Percentiles rank a stretch among this genome's conserved stretches.
Conservation (phyloP, 1,140 invertebrate genomes). For the Aphelenchoides fujianensis region DNA sequence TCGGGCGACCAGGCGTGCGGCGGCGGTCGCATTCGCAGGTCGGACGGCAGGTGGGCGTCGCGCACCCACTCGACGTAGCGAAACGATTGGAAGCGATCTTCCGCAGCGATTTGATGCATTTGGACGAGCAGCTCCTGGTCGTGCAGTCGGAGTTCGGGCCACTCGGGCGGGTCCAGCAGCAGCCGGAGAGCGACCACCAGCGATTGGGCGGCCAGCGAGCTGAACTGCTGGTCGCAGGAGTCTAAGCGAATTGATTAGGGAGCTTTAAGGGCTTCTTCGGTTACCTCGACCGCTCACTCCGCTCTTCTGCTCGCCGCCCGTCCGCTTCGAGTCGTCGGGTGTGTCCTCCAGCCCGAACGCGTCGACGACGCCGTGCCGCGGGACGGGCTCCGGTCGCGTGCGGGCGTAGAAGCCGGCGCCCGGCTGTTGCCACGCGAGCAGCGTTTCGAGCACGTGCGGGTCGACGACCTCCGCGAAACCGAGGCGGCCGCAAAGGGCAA, state of each 20-base stretch:
- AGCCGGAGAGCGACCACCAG: constrained; percentile 20
- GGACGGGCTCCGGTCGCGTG: constrained; percentile 33
- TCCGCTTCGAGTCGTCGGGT: not conserved
- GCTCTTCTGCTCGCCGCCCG: not conserved
- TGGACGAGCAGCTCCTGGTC: constrained; percentile 41
- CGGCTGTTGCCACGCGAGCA: constrained; percentile 40
- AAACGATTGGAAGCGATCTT: constrained; percentile 32
- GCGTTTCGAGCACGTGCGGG: constrained; percentile 37
- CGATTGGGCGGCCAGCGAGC: constrained; percentile 15
- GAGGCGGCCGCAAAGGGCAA: constrained; percentile 36
- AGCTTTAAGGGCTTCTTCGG: not conserved
- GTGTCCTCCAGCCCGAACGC: not conserved
- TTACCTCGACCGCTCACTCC: not conserved
- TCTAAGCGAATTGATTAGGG: too few species aligned
- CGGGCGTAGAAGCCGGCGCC: constrained; percentile 37
- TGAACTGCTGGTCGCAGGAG: constrained; percentile 17
- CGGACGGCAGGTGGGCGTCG: constrained; percentile 30
- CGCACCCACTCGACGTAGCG: constrained; percentile 45
- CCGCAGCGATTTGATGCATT: constrained; percentile 36
- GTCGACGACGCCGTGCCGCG: constrained; percentile 32
- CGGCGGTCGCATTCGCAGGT: constrained; percentile 38
- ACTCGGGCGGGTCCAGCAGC: constrained; percentile 39
- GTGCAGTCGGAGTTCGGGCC: constrained; percentile 31
- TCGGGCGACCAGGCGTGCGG: constrained; percentile 45
- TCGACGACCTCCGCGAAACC: constrained; percentile 44